These are phyloP conservation scores for Urosaurus nigricauda DNA, from an alignment of 2,797 vertebrate species.

Conservation along the genomic window DNA sequence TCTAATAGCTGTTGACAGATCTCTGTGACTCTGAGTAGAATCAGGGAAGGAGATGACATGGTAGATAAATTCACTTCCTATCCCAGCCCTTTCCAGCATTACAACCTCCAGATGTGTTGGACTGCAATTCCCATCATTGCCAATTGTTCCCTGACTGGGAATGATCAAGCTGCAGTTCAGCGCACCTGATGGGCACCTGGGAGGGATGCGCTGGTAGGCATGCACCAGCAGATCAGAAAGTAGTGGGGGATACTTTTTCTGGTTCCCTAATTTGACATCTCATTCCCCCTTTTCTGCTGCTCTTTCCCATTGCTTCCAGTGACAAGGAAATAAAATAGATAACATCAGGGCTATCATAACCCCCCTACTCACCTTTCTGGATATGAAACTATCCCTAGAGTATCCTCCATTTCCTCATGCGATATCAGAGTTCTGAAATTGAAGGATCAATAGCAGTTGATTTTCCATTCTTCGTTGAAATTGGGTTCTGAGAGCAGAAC, in stretches of 20 bases:
- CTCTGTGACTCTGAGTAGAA: not conserved
- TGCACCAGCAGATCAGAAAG: not conserved
- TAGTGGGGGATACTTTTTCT: not conserved
- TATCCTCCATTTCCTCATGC: not conserved
- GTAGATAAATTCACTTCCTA: not conserved
- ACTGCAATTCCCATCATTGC: not conserved
- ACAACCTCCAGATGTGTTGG: not conserved
- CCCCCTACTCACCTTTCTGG: too few species aligned
- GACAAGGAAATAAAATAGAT: too few species aligned
- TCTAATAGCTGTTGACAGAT: not conserved
- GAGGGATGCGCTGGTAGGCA: not conserved
- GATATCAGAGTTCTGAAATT: not conserved
- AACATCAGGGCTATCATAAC: too few species aligned
- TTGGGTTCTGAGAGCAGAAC: not conserved
- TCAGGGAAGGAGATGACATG: not conserved
- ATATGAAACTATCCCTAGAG: too few species aligned
- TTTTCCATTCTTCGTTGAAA: not conserved
- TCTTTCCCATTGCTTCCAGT: too few species aligned
- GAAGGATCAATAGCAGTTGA: not conserved
- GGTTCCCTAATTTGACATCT: not conserved
- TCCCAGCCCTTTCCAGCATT: not conserved
- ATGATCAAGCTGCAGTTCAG: not conserved
- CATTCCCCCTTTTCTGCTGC: not conserved
- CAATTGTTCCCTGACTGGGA: not conserved
- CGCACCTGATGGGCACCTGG: not conserved